phyloP scores from a whole-genome alignment of 2,113 vertebrate species.

The Tringa solitaria region DNA sequence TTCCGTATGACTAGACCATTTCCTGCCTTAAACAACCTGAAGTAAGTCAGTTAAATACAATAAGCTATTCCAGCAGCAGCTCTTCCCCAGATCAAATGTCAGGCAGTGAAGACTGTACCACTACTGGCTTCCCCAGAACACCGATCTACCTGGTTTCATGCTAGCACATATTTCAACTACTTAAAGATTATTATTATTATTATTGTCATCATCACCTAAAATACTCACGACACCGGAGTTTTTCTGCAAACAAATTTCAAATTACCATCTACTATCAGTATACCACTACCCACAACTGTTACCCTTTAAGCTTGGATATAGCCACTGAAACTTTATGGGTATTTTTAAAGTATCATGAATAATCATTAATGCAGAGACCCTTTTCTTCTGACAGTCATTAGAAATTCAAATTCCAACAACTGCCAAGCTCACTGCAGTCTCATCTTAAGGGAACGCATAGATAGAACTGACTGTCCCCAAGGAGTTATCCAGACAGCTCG shows the following conservation, averaged over 20 bases:
- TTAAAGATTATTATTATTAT: background rate
- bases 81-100: background rate
- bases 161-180: background rate
- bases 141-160: background rate
- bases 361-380: conserved; percentile 8
- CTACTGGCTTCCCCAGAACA: background rate
- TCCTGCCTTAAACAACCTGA: background rate
- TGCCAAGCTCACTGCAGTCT: background rate
- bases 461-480: background rate
- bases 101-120: background rate
- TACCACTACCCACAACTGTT: background rate
- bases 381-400: conserved; percentile 15
- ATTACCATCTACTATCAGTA: background rate
- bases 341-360: background rate
- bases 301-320: background rate
- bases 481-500: background rate
- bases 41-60: background rate
- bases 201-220: background rate
- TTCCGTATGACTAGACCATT: background rate
- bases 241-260: background rate
- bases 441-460: background rate
- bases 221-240: background rate
- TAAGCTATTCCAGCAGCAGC: background rate
- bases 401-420: conserved; percentile 45
- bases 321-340: background rate